Conservation (phyloP, 2,888 invertebrate species). For the Danaus chrysippus region DNA sequence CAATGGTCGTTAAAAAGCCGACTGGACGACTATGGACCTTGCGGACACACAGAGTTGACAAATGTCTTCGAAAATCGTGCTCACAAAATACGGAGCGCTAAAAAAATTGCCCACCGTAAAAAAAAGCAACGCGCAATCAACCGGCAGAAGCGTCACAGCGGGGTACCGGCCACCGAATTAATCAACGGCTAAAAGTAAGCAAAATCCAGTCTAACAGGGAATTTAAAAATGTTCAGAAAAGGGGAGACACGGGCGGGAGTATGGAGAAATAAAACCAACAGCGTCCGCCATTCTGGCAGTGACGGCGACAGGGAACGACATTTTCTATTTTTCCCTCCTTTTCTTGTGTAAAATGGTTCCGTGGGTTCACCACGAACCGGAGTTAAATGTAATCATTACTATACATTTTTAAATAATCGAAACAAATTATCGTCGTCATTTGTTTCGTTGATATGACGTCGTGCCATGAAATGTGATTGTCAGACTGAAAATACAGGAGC, state of each 20-base stretch:
- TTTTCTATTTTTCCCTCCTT: slow-evolving; percentile 61
- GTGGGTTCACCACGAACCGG: slow-evolving; percentile 22
- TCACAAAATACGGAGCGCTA: slow-evolving; percentile 31
- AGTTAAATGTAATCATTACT: slow-evolving; percentile 10
- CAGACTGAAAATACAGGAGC: background rate
- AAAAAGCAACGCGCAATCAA: slow-evolving; percentile 59
- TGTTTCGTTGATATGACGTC: too few species aligned
- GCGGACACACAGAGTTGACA: slow-evolving; percentile 29
- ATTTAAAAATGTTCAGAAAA: slow-evolving; percentile 57
- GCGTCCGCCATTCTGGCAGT: slow-evolving; percentile 67
- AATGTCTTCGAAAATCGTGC: slow-evolving; percentile 30
- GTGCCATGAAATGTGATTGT: too few species aligned
- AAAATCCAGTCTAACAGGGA: slow-evolving; percentile 46
- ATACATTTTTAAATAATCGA: background rate
- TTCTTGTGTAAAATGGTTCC: slow-evolving; percentile 34
- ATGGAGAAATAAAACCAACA: slow-evolving; percentile 60
- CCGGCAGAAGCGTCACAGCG: slow-evolving; percentile 62
- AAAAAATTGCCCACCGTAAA: slow-evolving; percentile 40
- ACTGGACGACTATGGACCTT: slow-evolving; percentile 17
- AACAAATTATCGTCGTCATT: slow-evolving; percentile 3
- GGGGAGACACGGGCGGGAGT: slow-evolving; percentile 57
- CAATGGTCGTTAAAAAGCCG: slow-evolving; percentile 17
- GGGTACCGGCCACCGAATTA: slow-evolving; percentile 69
- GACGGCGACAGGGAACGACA: slow-evolving; percentile 69
- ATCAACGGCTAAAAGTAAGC: slow-evolving; percentile 68